These are phyloP conservation scores for Pseudochromis fuscus DNA, from an alignment of 2,797 vertebrate species.

Conservation along the genomic window DNA sequence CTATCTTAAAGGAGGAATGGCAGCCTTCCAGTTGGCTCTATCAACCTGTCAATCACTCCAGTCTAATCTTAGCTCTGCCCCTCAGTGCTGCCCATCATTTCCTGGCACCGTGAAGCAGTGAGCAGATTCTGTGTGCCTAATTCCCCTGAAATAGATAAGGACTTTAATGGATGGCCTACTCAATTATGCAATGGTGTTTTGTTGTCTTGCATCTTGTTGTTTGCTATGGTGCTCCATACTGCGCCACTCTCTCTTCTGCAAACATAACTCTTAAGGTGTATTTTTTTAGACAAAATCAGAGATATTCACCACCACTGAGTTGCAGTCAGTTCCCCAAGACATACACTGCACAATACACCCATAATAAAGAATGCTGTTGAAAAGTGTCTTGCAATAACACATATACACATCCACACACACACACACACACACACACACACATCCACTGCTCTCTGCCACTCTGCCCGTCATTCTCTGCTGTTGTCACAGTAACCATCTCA, in stretches of 20 bases:
- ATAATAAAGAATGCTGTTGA: conserved; percentile 37
- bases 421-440: conserved; percentile 23
- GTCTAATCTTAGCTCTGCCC: conserved; percentile 82
- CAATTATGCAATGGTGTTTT: conserved; percentile 76
- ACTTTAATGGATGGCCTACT: conserved; percentile 75
- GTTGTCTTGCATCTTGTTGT: conserved; percentile 46
- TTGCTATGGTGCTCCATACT: conserved; percentile 27
- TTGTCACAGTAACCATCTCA: conserved; percentile 88
- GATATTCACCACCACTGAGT: conserved; percentile 31
- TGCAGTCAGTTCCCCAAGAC: conserved; percentile 16
- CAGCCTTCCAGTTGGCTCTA: conserved; percentile 81
- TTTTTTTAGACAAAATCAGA: conserved; percentile 33
- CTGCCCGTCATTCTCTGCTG: conserved; percentile 76
- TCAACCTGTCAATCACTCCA: conserved; percentile 78
- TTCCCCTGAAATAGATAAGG: conserved; percentile 75
- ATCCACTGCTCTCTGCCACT: conserved; percentile 53
- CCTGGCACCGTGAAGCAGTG: conserved; percentile 69
- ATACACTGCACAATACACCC: conserved; percentile 18
- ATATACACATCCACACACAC: conserved; percentile 33
- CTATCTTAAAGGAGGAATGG: conserved; percentile 79
- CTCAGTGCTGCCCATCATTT: conserved; percentile 79
- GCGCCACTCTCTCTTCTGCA: conserved; percentile 1
- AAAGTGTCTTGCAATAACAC: conserved; percentile 37
- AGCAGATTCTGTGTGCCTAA: conserved; percentile 73
- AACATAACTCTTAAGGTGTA: background rate